Evolutionary conservation across 2,113 vertebrate species (phyloP).

Genomic region (Myodes glareolus): DNA sequence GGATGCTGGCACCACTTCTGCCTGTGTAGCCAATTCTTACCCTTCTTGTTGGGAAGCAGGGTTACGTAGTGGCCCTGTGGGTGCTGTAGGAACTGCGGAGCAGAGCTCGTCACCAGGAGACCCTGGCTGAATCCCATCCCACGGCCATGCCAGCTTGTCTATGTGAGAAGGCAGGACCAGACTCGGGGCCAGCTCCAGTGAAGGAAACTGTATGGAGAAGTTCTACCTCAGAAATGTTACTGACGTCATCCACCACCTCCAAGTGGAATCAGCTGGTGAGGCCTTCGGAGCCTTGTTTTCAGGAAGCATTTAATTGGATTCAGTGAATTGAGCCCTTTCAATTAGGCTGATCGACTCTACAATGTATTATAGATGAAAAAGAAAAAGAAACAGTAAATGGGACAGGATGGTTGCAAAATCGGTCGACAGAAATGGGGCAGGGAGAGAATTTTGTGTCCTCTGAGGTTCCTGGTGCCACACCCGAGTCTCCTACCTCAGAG

Average conservation of each 20-base stretch:
- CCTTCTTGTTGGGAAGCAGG: background rate
- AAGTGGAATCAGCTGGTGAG: background rate
- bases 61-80: too few relatives aligned
- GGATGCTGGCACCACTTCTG: background rate
- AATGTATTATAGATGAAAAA: background rate
- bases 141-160: background rate
- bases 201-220: background rate
- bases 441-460: background rate
- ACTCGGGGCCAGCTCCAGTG: background rate
- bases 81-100: background rate
- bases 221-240: background rate
- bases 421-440: background rate
- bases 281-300: background rate
- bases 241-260: background rate
- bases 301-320: background rate
- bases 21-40: background rate
- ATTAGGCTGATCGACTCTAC: background rate
- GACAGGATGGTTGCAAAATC: background rate
- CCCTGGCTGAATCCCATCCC: background rate
- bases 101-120: background rate
- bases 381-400: background rate
- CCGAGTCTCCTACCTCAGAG: background rate
- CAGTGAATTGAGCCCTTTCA: background rate
- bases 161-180: background rate
- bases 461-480: background rate